Evolutionary conservation across 1,140 invertebrate genomes (phyloP), one percentile per base, ranked within the genome.

Genomic region (Amyelois transitella): DNA sequence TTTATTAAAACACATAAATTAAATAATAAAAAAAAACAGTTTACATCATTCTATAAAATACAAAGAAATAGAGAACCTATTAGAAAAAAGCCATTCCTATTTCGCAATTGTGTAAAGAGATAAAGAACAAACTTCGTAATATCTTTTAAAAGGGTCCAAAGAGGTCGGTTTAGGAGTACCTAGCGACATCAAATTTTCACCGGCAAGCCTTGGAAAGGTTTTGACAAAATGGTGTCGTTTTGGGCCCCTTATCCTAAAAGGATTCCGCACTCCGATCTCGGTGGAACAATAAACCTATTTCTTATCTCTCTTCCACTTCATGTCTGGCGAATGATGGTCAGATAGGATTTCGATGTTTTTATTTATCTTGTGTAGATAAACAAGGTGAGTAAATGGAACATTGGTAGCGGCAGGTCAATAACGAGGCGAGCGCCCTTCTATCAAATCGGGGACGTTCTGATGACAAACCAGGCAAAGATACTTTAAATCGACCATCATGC

Each of bases 261-360:
- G 63, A 61, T 69, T 62, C 61, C 49, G 54, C 57, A 65, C 56
- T 71, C 56, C 60, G 57, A 62, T 68, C 69, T 68, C 60, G 20
- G 32, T 18, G 65, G 65, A 44, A 67, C 60, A 66, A 64, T 68
- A 72, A 66, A 64, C 62, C 60, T 59, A 71, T 67, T 67, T 61
- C 58, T 59, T 60, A 58, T 70, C 64, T 70, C 58, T 64, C 56
- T 63, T 59, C 55, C 60, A 66, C 52, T 67, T 56, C 51, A 44
- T 43, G 55, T 52, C 45, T 19, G 19, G 22, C 53, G 51, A 51
- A 57, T 66, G 56, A 62, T 60, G 59, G 52, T 49, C 28, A 49
- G 19, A 48, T 5, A 38, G n/a, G 32, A 38, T 38, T 38, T 14
- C 12, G 32, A 38, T 14, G 32, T 38, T 14, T 38, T 38, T 38